phyloP scores from a whole-genome alignment of 2,113 vertebrate species.

The Nothocercus julius region DNA sequence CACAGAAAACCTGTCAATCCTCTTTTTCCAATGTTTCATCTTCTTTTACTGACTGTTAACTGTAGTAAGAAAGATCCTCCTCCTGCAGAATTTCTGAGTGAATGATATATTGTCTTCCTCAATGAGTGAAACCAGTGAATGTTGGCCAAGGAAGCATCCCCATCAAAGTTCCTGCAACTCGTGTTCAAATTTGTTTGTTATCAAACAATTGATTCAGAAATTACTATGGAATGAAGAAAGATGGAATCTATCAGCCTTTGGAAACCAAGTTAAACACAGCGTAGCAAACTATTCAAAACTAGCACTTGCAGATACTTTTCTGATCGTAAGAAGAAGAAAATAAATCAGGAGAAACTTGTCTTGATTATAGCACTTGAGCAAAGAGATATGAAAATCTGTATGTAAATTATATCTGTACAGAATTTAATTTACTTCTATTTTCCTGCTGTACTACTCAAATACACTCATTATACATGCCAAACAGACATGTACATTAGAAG shows the following conservation, averaged over 20 bases:
- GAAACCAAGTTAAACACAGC: background rate
- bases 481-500: background rate
- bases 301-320: background rate
- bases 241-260: background rate
- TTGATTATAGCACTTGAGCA: background rate
- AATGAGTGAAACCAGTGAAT: rapidly evolving
- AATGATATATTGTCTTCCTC: background rate
- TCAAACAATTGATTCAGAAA: background rate
- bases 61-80: background rate
- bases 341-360: background rate
- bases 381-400: background rate
- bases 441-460: conserved; percentile 36
- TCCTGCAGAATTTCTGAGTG: background rate
- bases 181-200: background rate
- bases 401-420: background rate
- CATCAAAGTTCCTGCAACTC: background rate
- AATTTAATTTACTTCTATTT: conserved; percentile 45
- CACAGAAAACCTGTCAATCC: background rate
- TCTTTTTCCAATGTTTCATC: background rate
- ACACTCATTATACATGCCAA: background rate
- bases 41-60: background rate
- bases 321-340: background rate
- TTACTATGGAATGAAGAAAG: background rate
- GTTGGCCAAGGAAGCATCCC: background rate
- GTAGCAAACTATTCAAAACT: background rate